Conservation (phyloP, 1,140 invertebrate genomes). For the Leptinotarsa undecemlineata region DNA sequence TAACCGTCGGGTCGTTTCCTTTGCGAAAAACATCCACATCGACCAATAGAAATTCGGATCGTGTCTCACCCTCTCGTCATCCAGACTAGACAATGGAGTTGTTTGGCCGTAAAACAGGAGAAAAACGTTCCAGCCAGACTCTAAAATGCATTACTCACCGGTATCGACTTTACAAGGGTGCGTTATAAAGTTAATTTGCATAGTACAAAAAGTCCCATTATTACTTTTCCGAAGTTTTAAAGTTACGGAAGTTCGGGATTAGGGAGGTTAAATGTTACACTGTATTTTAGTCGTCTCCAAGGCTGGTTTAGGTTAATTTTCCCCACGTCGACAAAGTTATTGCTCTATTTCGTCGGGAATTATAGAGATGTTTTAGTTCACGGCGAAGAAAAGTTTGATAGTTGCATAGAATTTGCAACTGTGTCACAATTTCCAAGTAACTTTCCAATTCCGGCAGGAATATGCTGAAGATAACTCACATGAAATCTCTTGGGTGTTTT, state of each 20-base stretch:
- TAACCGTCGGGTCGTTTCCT: too few species aligned
- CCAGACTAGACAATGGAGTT: too few species aligned
- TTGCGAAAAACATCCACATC: too few species aligned
- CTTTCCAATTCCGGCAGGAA: background rate
- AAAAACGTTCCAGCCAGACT: background rate
- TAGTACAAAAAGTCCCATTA: background rate
- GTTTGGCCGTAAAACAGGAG: too few species aligned
- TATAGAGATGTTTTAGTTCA: background rate
- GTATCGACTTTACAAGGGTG: background rate
- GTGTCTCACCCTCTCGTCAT: too few species aligned
- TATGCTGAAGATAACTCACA: background rate
- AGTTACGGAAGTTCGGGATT: background rate
- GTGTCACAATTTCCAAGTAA: background rate
- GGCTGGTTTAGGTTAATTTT: constrained; percentile 1
- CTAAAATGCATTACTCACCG: constrained; percentile 2
- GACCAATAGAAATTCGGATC: too few species aligned
- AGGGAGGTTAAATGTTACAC: background rate
- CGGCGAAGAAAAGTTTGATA: background rate
- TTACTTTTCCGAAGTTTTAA: background rate
- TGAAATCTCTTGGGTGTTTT: background rate
- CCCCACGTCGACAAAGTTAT: constrained; percentile 1
- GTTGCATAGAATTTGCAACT: background rate
- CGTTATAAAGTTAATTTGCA: background rate
- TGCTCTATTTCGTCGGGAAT: background rate
- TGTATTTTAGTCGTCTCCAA: background rate